These are phyloP conservation scores for Drosophila sordidapex DNA, from an alignment of 2,888 invertebrate species.

Conservation along the genomic window DNA sequence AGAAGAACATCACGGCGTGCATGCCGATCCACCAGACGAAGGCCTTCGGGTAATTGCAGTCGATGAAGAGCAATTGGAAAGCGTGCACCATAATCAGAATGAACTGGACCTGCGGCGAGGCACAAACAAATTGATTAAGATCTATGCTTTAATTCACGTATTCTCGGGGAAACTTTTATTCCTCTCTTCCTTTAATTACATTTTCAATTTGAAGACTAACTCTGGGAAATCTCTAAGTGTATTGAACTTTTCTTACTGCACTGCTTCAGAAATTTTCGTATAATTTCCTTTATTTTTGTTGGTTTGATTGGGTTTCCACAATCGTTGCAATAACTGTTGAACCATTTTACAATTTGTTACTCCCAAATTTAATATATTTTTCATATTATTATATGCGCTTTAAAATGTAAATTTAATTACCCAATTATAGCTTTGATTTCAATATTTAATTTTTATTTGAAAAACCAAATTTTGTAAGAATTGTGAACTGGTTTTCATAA, in stretches of 20 bases:
- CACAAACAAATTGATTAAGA: background rate
- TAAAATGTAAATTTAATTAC: background rate
- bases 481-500: background rate
- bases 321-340: background rate
- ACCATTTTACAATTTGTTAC: background rate
- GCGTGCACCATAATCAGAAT: conserved; percentile 95
- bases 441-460: background rate
- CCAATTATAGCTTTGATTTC: background rate
- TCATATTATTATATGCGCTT: background rate
- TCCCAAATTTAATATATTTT: background rate
- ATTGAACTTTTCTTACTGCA: background rate
- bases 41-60: conserved; percentile 96
- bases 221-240: background rate
- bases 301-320: background rate
- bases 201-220: background rate
- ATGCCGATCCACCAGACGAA: conserved; percentile 98
- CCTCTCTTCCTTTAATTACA: background rate
- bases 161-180: too few relatives aligned
- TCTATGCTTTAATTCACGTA: too few relatives aligned
- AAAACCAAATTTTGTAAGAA: background rate
- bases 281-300: background rate
- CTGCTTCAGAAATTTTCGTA: background rate
- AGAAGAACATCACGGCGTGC: conserved; percentile 98
- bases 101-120: conserved; percentile 91
- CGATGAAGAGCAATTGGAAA: conserved; percentile 95